A percentile compares a stretch with the other conserved stretches of the same genome.
Evolutionary conservation across 2,888 invertebrate species (phyloP).

Genomic region (Paralinhomoeus sp.): DNA sequence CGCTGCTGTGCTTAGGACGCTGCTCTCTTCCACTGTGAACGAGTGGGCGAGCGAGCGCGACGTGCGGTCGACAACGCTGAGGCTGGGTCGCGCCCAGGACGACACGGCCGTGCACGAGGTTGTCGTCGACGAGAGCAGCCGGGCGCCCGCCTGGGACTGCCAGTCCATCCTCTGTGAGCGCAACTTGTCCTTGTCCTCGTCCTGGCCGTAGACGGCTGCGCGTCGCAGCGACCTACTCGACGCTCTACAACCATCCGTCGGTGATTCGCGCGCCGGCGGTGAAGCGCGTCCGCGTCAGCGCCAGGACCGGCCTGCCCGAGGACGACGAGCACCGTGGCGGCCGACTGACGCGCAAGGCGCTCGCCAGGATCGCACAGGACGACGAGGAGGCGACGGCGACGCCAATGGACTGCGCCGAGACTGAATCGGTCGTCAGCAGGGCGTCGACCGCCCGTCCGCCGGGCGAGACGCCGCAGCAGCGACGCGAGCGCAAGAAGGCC

Average conservation of each 20-base stretch:
- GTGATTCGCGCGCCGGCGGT: constrained; percentile 37
- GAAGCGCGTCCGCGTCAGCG: background rate
- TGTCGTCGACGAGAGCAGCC: background rate
- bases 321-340: background rate
- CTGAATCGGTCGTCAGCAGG: no score
- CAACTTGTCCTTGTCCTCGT: no score
- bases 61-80: constrained; percentile 17
- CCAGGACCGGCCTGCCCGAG: background rate
- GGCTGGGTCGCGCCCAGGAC: constrained; percentile 9
- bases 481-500: constrained; percentile 51
- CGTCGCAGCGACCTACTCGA: constrained; percentile 56
- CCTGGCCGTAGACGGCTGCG: no score
- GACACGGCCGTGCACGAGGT: constrained; percentile 4
- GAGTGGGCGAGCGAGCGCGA: background rate
- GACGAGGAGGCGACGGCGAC: background rate
- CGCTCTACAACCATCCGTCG: constrained; percentile 71
- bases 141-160: constrained; percentile 19
- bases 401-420: no score
- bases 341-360: background rate
- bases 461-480: constrained; percentile 55
- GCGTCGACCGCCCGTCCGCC: constrained; percentile 33
- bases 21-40: no score
- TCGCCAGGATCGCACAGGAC: background rate
- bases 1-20: no score
- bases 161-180: constrained; percentile 16